phyloP scores from a whole-genome alignment of 2,888 invertebrate species.

The Heliconius ismenius region DNA sequence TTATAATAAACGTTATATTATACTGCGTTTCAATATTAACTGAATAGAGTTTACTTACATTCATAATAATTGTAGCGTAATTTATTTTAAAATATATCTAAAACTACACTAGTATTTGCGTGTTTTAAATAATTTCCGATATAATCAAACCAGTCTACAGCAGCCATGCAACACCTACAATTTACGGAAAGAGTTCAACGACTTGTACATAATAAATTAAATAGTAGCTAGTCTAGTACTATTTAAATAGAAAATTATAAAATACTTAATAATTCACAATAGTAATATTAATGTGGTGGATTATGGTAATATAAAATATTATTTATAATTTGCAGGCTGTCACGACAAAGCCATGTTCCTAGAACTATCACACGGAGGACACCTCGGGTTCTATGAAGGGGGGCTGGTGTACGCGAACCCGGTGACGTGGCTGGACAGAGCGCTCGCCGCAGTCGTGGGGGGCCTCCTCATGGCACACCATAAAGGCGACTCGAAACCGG shows the following conservation, averaged over 20 bases:
- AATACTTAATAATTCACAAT: neutral
- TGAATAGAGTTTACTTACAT: neutral
- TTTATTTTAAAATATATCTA: neutral
- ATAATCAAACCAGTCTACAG: slow-evolving; percentile 4
- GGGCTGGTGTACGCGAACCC: slow-evolving; percentile 93
- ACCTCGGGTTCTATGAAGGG: slow-evolving; percentile 97
- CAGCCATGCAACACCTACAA: slow-evolving; percentile 6
- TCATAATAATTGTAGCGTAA: neutral
- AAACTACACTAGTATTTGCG: neutral
- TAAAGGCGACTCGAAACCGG: slow-evolving; percentile 65
- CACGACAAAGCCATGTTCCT: slow-evolving; percentile 87
- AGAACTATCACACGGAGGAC: slow-evolving; percentile 94
- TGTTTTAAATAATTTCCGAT: slow-evolving; percentile 11
- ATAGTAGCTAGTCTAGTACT: neutral
- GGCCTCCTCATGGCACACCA: slow-evolving; percentile 85
- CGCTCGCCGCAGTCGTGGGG: slow-evolving; percentile 90
- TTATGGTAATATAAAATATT: neutral
- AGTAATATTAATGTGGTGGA: neutral
- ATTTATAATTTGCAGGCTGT: slow-evolving; percentile 76
- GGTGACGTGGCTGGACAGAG: slow-evolving; percentile 95
- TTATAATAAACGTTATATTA: neutral
- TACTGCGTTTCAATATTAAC: neutral
- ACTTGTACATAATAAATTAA: slow-evolving; percentile 3
- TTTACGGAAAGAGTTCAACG: slow-evolving; percentile 12
- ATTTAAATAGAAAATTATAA: neutral